Percentiles rank a stretch among this genome's conserved stretches.
Conservation (phyloP, 2,797 vertebrate species). For the Podargus strigoides region DNA sequence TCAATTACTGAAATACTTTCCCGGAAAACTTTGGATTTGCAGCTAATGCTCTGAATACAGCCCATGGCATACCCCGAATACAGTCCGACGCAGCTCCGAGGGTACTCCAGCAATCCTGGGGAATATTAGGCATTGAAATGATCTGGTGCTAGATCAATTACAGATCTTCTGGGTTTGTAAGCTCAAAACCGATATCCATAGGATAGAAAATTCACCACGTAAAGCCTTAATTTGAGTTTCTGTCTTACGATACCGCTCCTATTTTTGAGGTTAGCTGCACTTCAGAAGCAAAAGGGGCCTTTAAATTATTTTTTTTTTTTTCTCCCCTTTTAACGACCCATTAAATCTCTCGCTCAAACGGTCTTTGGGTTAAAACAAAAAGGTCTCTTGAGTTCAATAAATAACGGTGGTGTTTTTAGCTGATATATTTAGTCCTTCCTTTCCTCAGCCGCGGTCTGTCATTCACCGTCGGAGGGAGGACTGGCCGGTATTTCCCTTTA, state of each 20-base stretch:
- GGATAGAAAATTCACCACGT: conserved; percentile 57
- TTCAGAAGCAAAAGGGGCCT: conserved; percentile 58
- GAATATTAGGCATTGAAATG: conserved; percentile 83
- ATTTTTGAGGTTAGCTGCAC: conserved; percentile 57
- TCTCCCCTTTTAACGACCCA: conserved; percentile 31
- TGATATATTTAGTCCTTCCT: conserved; percentile 57
- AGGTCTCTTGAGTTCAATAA: conserved; percentile 61
- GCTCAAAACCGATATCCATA: conserved; percentile 70
- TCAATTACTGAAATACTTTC: conserved; percentile 91
- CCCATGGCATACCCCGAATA: conserved; percentile 89
- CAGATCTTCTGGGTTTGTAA: conserved; percentile 40
- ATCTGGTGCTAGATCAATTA: conserved; percentile 60
- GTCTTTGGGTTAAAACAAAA: conserved; percentile 65
- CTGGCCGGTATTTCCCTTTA: conserved; percentile 49
- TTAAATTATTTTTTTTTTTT: neutral
- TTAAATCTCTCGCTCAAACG: conserved; percentile 56
- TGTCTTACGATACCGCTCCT: conserved; percentile 36
- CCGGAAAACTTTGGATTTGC: conserved; percentile 95
- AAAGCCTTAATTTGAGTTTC: conserved; percentile 1
- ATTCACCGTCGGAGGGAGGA: conserved; percentile 25
- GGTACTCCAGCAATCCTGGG: conserved; percentile 82
- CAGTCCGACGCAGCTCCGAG: conserved; percentile 77
- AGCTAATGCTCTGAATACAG: conserved; percentile 97
- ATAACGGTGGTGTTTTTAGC: conserved; percentile 26
- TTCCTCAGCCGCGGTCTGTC: conserved; percentile 37